Evolutionary conservation across 2,113 vertebrate genomes (phyloP).

Genomic region (Mesocricetus auratus): DNA sequence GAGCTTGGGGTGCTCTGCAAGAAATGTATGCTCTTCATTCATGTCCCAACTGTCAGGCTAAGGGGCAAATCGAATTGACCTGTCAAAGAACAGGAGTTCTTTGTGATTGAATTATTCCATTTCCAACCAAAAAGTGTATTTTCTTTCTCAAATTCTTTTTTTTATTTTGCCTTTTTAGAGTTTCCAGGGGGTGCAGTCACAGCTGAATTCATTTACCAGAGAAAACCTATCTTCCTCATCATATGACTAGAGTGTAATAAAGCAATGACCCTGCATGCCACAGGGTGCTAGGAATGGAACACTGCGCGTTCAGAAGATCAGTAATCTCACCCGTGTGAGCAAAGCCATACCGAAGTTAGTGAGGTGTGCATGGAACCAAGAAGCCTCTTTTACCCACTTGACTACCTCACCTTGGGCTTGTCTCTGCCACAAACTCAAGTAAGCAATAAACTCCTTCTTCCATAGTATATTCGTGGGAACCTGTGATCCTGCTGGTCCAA

Average conservation of each 20-base stretch:
- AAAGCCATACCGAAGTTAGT: not conserved
- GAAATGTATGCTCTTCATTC: constrained; percentile 48
- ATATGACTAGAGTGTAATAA: constrained; percentile 47
- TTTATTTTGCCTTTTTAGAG: not conserved
- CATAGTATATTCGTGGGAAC: not conserved
- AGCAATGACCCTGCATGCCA: not conserved
- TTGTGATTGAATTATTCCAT: constrained; percentile 76
- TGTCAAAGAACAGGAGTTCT: constrained; percentile 56
- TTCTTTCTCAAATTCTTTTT: not conserved
- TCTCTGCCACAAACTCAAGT: not conserved
- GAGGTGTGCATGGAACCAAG: not conserved
- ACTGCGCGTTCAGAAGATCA: constrained; percentile 16
- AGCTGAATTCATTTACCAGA: constrained; percentile 61
- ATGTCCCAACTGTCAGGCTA: constrained; percentile 47
- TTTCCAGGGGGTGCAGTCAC: not conserved
- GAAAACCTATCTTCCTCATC: constrained; percentile 56
- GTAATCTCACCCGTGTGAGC: not conserved
- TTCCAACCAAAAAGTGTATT: constrained; percentile 1
- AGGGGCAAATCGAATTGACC: constrained; percentile 73
- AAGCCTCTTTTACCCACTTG: not conserved
- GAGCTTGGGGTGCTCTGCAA: not conserved
- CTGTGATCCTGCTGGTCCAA: not conserved
- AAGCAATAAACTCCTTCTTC: not conserved
- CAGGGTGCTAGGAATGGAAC: constrained; percentile 32
- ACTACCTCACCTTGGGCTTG: not conserved